Evolutionary conservation across 2,113 vertebrate genomes (phyloP).

Genomic region (Mesocricetus auratus): DNA sequence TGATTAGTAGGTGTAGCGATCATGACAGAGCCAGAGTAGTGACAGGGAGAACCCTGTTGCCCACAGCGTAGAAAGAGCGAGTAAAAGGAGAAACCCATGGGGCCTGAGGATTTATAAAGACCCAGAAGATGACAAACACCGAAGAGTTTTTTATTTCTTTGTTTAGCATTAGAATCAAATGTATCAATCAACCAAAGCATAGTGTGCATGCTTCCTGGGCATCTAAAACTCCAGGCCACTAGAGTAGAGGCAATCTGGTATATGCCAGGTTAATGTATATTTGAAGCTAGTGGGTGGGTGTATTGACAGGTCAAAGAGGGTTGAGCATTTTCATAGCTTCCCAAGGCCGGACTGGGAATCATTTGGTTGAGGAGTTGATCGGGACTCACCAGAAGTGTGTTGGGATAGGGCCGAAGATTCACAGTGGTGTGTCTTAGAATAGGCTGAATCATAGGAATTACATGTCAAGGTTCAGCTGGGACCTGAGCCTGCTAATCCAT

Average conservation of each 20-base stretch:
- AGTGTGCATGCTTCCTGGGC: not conserved
- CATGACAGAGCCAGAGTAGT: not conserved
- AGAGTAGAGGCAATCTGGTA: not conserved
- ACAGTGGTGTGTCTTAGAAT: not conserved
- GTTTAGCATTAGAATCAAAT: not conserved
- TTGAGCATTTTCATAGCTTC: not conserved
- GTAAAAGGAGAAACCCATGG: not conserved
- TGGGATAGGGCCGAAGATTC: not conserved
- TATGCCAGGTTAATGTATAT: fast-evolving
- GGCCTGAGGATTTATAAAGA: not conserved
- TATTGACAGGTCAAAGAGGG: not conserved
- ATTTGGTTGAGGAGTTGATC: not conserved
- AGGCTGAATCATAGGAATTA: not conserved
- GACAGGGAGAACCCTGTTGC: not conserved
- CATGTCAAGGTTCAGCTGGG: not conserved
- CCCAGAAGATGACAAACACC: not conserved
- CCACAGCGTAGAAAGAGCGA: too few species aligned
- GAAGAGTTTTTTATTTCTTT: not conserved
- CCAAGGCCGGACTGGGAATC: fast-evolving
- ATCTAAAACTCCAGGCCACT: too few species aligned
- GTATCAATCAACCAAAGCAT: fast-evolving
- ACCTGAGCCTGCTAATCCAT: not conserved
- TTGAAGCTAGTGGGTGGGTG: not conserved
- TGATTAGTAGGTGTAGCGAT: not conserved
- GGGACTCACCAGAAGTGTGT: not conserved